Evolutionary conservation across 2,888 invertebrate genomes (phyloP).

Genomic region (Tenthredo amoena): DNA sequence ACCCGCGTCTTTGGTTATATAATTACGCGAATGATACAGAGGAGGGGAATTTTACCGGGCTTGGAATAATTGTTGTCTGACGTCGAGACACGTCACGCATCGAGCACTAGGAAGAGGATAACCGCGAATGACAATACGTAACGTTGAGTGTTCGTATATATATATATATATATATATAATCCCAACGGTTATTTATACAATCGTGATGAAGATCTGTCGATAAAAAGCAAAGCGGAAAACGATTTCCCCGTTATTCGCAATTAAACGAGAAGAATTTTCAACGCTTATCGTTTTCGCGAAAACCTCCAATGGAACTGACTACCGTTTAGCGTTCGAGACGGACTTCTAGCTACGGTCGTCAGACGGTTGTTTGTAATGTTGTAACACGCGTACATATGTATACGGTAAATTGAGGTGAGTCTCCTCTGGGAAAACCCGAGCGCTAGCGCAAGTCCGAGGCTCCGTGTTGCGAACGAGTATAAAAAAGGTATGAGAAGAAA

Average conservation of each 20-base stretch:
- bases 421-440: conserved; percentile 38
- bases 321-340: not conserved
- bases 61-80: conserved; percentile 15
- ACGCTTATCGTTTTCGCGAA: not conserved
- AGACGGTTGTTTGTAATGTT: conserved; percentile 11
- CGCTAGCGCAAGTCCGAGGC: not conserved
- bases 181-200: not conserved
- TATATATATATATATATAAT: not conserved
- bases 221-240: not conserved
- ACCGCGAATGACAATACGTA: not conserved
- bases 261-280: not conserved
- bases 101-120: conserved; percentile 24
- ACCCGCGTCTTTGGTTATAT: conserved; percentile 62
- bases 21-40: conserved; percentile 33
- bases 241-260: not conserved
- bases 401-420: conserved; percentile 33
- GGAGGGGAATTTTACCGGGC: conserved; percentile 9
- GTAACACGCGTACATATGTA: not conserved
- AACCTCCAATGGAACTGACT: not conserved
- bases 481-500: not conserved
- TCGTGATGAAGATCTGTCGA: not conserved
- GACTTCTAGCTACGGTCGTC: not conserved
- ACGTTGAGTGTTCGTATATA: not conserved
- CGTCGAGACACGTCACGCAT: conserved; percentile 35
- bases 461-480: not conserved